These are phyloP conservation scores for Micropterix aruncella DNA, from an alignment of 2,888 invertebrate species.

Conservation along the genomic window DNA sequence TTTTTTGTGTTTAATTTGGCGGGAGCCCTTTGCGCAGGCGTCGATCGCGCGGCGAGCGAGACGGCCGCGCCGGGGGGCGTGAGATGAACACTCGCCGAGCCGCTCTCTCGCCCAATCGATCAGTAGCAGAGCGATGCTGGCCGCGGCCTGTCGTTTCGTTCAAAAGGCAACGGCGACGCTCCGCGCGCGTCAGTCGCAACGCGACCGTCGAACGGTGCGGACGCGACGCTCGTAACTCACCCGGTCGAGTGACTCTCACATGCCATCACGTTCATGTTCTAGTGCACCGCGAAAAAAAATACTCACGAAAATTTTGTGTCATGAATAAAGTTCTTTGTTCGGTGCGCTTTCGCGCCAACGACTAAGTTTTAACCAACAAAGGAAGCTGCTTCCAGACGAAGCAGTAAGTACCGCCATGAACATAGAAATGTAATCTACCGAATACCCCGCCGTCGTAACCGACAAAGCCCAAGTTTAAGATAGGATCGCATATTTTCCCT, in stretches of 20 bases:
- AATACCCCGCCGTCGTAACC: too few relatives aligned
- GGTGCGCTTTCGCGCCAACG: neutral
- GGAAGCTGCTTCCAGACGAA: neutral
- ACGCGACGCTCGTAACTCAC: neutral
- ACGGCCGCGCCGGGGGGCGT: neutral
- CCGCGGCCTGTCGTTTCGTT: neutral
- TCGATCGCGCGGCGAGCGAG: neutral
- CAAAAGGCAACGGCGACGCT: neutral
- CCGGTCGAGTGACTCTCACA: too few relatives aligned
- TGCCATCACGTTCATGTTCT: too few relatives aligned
- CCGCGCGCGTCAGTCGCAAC: neutral
- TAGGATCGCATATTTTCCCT: too few relatives aligned
- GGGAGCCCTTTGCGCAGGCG: neutral
- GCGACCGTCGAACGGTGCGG: neutral
- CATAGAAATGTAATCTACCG: too few relatives aligned
- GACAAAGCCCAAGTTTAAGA: too few relatives aligned
- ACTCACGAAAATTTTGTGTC: too few relatives aligned
- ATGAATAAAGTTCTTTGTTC: neutral
- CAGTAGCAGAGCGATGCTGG: neutral
- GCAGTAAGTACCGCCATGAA: neutral
- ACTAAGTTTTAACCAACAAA: neutral
- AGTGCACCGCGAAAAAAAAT: too few relatives aligned
- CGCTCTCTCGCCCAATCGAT: neutral
- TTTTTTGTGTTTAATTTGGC: neutral
- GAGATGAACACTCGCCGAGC: neutral